Evolutionary conservation across 2,888 invertebrate genomes (phyloP).

Genomic region (Melanchra persicariae): DNA sequence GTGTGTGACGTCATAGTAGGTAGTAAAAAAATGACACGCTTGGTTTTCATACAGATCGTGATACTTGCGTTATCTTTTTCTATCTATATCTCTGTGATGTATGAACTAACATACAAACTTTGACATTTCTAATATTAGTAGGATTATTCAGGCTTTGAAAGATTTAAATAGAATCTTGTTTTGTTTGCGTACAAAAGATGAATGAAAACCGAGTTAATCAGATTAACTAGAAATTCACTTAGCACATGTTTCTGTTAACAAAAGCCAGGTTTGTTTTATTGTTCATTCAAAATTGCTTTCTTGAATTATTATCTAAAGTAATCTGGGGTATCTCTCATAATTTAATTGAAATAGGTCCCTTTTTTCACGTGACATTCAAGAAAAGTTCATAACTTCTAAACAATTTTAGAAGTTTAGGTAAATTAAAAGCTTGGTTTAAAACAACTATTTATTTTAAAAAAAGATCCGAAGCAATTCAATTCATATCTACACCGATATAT

Average conservation of each 20-base stretch:
- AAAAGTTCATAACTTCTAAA: neutral
- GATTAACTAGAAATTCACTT: constrained; percentile 36
- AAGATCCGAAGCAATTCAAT: constrained; percentile 2
- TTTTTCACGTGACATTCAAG: neutral
- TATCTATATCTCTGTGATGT: too few species aligned
- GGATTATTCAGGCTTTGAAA: constrained; percentile 26
- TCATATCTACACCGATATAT: too few species aligned
- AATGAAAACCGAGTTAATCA: constrained; percentile 26
- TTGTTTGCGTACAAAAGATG: constrained; percentile 46
- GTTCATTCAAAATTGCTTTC: constrained; percentile 6
- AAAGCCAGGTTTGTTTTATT: constrained; percentile 27
- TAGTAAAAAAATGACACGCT: too few species aligned
- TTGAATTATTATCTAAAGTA: neutral
- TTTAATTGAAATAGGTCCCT: constrained; percentile 7
- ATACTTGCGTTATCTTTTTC: too few species aligned
- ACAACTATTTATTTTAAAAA: neutral
- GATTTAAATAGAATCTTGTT: constrained; percentile 17
- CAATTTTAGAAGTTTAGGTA: neutral
- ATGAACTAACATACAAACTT: neutral
- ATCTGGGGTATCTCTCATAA: neutral
- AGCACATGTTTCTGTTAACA: constrained; percentile 34
- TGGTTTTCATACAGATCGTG: too few species aligned
- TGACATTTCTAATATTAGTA: neutral
- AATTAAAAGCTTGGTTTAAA: neutral
- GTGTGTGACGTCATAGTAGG: too few species aligned